Percentiles rank a stretch among this genome's conserved stretches.
phyloP scores from a whole-genome alignment of 2,113 vertebrate species.

The Lonchura striata region DNA sequence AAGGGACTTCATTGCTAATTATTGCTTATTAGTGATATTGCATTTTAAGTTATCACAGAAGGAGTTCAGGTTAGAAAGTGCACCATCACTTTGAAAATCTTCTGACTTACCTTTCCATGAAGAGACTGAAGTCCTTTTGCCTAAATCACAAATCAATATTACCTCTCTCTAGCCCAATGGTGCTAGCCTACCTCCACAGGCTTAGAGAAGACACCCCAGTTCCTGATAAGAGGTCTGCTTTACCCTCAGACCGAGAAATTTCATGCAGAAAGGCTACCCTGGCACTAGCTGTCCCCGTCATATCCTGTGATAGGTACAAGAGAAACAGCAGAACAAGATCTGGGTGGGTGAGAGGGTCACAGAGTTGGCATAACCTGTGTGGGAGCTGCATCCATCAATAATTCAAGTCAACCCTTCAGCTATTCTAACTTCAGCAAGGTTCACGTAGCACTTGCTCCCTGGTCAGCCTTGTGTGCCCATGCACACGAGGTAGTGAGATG shows the following conservation, averaged over 20 bases:
- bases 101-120: background rate
- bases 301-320: background rate
- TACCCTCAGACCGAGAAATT: background rate
- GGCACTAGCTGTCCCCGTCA: background rate
- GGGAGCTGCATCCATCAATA: background rate
- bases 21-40: background rate
- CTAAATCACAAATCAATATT: background rate
- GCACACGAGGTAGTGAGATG: background rate
- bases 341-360: background rate
- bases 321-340: background rate
- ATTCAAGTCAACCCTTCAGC: background rate
- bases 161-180: background rate
- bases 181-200: background rate
- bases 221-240: background rate
- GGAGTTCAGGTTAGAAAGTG: background rate
- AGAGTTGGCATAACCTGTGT: background rate
- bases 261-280: background rate
- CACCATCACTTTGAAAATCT: background rate
- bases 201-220: background rate
- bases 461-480: background rate
- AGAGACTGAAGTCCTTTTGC: background rate
- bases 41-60: background rate
- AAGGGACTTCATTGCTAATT: background rate
- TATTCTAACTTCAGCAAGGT: background rate
- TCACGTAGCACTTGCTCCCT: fast-evolving